Percentiles rank a stretch among this genome's conserved stretches.
phyloP scores from a whole-genome alignment of 30 jellyfish, hydroid and myxozoan species.

The Aurelia coerulea region DNA sequence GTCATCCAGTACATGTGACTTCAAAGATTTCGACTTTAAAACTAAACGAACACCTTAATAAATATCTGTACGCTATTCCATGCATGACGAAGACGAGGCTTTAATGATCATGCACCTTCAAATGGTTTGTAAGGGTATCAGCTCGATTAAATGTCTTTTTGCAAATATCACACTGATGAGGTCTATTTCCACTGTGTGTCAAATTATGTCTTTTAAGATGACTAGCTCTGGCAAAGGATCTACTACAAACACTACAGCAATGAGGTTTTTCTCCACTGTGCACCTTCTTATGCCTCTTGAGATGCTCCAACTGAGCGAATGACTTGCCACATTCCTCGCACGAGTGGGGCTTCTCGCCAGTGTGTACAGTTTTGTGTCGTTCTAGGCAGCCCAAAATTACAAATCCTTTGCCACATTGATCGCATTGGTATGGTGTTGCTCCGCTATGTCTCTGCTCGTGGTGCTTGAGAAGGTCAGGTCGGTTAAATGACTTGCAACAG shows the following conservation, averaged over 20 bases:
- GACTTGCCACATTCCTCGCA: slow-evolving; percentile 16
- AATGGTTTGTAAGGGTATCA: no score
- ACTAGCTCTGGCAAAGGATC: not conserved
- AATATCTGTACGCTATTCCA: no score
- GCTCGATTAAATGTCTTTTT: no score
- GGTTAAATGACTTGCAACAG: not conserved
- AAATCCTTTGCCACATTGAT: not conserved
- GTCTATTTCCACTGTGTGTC: no score
- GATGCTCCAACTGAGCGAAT: not conserved
- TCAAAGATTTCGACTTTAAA: no score
- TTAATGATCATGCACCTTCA: no score
- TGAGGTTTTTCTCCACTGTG: slow-evolving; percentile 17
- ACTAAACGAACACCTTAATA: no score
- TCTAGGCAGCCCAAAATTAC: not conserved
- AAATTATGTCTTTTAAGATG: no score
- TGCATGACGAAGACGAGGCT: no score
- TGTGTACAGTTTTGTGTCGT: slow-evolving; percentile 6
- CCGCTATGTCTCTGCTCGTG: slow-evolving; percentile 25
- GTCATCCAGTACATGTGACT: no score
- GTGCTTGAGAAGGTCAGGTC: not conserved
- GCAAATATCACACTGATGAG: no score
- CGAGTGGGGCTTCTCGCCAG: slow-evolving; percentile 1
- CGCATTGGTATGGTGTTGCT: slow-evolving; percentile 15
- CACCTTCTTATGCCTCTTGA: not conserved
- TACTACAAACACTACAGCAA: not conserved